phyloP scores from a whole-genome alignment of 2,113 vertebrate genomes.

The Coracopsis vasa region DNA sequence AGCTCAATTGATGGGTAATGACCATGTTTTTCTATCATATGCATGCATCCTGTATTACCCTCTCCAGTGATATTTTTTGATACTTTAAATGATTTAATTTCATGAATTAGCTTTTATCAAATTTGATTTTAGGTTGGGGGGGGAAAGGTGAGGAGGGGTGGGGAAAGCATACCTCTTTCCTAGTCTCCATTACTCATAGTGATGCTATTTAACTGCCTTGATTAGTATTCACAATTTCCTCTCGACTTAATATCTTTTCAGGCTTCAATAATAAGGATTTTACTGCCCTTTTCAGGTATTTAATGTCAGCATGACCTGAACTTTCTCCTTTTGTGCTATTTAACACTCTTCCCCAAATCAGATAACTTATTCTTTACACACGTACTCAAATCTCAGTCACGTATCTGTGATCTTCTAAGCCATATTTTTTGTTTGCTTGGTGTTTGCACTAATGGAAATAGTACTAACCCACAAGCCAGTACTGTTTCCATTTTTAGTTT shows the following conservation, averaged over 20 bases:
- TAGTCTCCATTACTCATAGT: background rate
- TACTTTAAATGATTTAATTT: background rate
- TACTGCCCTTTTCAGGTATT: background rate
- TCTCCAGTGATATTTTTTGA: background rate
- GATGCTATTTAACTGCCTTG: background rate
- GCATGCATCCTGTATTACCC: background rate
- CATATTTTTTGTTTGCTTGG: background rate
- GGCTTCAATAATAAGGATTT: background rate
- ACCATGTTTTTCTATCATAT: background rate
- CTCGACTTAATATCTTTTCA: background rate
- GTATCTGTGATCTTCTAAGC: background rate
- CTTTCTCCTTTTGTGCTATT: background rate
- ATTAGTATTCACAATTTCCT: background rate
- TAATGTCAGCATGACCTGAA: background rate
- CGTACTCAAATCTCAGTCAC: background rate
- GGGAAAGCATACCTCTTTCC: background rate
- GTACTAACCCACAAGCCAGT: background rate
- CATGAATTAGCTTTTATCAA: background rate
- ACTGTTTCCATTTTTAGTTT: background rate
- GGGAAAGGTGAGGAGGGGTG: too few relatives aligned
- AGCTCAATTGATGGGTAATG: background rate
- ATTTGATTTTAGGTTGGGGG: background rate
- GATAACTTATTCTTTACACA: background rate
- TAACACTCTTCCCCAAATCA: background rate
- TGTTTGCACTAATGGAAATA: background rate